Base-by-base conservation (phyloP, 2,888 invertebrate genomes). In the Tetrapedia diversipes region DNA sequence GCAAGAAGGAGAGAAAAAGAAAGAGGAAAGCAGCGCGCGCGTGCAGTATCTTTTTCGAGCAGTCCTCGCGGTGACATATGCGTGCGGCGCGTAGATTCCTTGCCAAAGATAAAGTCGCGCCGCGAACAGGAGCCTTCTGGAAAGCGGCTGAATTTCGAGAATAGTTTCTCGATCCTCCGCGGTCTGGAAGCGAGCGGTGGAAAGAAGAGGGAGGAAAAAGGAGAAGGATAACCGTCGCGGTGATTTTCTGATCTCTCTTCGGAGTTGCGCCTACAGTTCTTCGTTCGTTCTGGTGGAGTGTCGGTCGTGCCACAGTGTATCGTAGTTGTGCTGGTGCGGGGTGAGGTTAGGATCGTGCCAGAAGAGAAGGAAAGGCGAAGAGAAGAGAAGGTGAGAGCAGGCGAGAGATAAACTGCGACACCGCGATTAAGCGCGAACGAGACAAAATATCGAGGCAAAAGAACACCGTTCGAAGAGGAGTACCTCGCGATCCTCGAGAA, bases 401-500 rank as follows among this genome's bases (percentile, higher is more conserved):
- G 59, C 65, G 49, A 57, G 54, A 43, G 56, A 70, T 75, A 69
- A 76, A 63, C 69, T 37, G 59, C 64, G 65, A 66, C 29, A 64
- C 39, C 69, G 66, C 66, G 72, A 76, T 61, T 76, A 45, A 67
- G 77, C 76, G 79, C 37, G 39, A 78, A 76, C 65, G 56, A 45
- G 65, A 75, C 66, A 53, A 71, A 67, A 79, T 79, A 81, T 79
- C 56, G 73, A n/a, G 34, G 39, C 57, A 65, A 60, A 60, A 45
- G 76, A 49, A 72, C 39, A 63, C 43, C 64, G 57, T 53, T 56
- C 41, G 54, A 49, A 22, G 57, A 56, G 27, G 41, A 67, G 51
- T 43, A n/a, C 64, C 67, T 41, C 74, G 53, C 64, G 66, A 79
- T 77, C 66, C 64, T 34, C 83, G 80, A 90, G 90, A 90, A 90